phyloP scores from a whole-genome alignment of 1,140 invertebrate species.

The Harlomillsia oculata region DNA sequence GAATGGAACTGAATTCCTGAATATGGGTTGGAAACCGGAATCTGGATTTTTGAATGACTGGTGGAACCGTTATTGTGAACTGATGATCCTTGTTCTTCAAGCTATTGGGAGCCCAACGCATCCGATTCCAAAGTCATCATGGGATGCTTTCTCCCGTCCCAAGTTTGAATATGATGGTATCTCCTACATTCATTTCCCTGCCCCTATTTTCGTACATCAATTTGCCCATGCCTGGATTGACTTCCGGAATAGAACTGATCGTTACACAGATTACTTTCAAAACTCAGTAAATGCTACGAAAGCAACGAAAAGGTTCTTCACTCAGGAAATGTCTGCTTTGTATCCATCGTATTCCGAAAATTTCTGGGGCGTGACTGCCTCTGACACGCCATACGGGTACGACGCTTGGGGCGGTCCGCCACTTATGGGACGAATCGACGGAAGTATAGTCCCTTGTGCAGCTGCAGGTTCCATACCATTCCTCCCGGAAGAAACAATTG shows the following conservation, averaged over 20 bases:
- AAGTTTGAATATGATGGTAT: constrained; percentile 14
- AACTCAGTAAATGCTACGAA: constrained; percentile 27
- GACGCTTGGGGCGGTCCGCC: constrained; percentile 32
- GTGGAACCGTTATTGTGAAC: constrained; percentile 32
- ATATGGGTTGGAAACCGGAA: constrained; percentile 31
- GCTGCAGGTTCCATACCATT: constrained; percentile 32
- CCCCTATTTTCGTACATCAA: constrained; percentile 30
- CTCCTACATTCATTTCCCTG: constrained; percentile 23
- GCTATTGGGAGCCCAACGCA: constrained; percentile 26
- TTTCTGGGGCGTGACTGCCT: constrained; percentile 32
- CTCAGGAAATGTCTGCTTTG: not conserved
- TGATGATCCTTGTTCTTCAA: constrained; percentile 28
- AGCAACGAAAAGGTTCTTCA: constrained; percentile 17
- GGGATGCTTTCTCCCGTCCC: constrained; percentile 22
- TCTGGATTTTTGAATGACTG: constrained; percentile 19
- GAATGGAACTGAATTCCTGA: constrained; percentile 22
- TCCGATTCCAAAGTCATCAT: constrained; percentile 18
- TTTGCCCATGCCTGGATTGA: constrained; percentile 27
- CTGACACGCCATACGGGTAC: constrained; percentile 31
- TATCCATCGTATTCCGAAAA: constrained; percentile 21
- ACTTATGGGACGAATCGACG: constrained; percentile 23
- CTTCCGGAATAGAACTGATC: constrained; percentile 11
- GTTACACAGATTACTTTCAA: constrained; percentile 26
- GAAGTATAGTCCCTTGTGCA: constrained; percentile 33
- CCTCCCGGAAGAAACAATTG: constrained; percentile 26